Base-by-base conservation (phyloP, 2,888 invertebrate species). In the Agrochola lota region DNA sequence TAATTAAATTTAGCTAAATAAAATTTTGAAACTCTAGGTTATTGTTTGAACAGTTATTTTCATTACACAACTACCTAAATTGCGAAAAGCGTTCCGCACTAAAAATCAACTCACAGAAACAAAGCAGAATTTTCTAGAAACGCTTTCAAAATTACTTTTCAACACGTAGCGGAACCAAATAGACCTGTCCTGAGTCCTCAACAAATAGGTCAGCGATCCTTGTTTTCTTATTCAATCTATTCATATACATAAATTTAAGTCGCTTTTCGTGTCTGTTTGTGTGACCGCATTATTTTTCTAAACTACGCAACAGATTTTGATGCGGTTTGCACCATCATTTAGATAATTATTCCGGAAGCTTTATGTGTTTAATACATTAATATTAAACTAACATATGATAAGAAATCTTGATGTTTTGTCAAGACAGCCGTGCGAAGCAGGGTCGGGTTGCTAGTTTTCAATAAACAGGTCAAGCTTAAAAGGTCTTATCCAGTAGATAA, bases 391-490 rank as follows among this genome's bases (percentile, higher is more conserved):
- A 55, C 17, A 23, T 2, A n/a, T 6, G 9, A 20, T 49, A 67
- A n/a, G 2, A 17, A 66, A 66, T 6, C 4, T 68, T 60, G 0
- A 60, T 60, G 2, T n/a, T 40, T 40, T 35, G n/a, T n/a, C 11
- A 59, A 40, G 11, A n/a, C n/a, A 59, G 12, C n/a, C 40, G 1
- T 12, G n/a, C 5, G 40, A 69, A 69, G 7, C 60, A 40, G 40
- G 40, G 40, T 20, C 60, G 2, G 20, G 4, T 60, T 17, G 1
- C 69, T n/a, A 40, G 40, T 40, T 77, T 80, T 80, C 83, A 88
- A 87, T 85, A 86, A 86, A 85, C 80, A 82, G 79, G 81, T 83
- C 87, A 80, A 82, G 85, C 79, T 87, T 84, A 85, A 85, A 89
- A 81, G 83, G 78, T 84, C 83, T 85, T 76, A 87, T 77, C 74